Conservation (phyloP, 2,797 vertebrate species). For the Sebastes diploproa region DNA sequence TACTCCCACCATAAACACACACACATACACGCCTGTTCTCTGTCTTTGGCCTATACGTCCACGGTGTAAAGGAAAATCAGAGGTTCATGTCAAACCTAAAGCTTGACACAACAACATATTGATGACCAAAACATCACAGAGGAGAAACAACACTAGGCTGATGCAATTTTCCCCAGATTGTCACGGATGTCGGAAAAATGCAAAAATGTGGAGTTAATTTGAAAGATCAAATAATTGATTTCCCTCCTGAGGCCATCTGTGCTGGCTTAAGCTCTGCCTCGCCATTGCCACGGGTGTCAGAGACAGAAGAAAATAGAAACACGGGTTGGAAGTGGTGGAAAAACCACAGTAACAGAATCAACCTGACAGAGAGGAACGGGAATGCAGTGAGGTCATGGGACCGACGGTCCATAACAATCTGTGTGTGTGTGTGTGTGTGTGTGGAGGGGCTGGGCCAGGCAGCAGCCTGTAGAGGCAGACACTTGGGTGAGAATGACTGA, state of each 20-base stretch:
- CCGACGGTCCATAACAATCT: slow-evolving; percentile 59
- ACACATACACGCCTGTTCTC: slow-evolving; percentile 43
- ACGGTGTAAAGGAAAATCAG: slow-evolving; percentile 24
- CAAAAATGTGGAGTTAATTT: slow-evolving; percentile 11
- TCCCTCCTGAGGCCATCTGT: slow-evolving; percentile 39
- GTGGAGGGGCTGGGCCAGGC: slow-evolving; percentile 53
- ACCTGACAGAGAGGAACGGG: slow-evolving; percentile 74
- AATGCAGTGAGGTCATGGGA: slow-evolving; percentile 82
- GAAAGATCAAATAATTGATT: slow-evolving; percentile 20
- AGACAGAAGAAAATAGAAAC: slow-evolving; percentile 39
- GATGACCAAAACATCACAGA: neutral
- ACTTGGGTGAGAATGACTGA: slow-evolving; percentile 72
- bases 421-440: slow-evolving; percentile 36
- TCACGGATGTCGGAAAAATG: neutral
- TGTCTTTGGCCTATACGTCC: slow-evolving; percentile 13
- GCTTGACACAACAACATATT: neutral
- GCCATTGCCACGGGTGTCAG: slow-evolving; percentile 13
- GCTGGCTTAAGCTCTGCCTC: slow-evolving; percentile 13
- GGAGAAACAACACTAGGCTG: neutral
- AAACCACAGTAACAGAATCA: slow-evolving; percentile 79
- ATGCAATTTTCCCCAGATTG: slow-evolving; percentile 12
- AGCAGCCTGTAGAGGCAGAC: slow-evolving; percentile 69
- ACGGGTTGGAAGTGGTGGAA: slow-evolving; percentile 63
- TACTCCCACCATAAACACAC: slow-evolving; percentile 55
- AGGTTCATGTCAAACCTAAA: slow-evolving; percentile 17